Conservation (phyloP, 2,888 invertebrate genomes). For the Drosophila mettleri region DNA sequence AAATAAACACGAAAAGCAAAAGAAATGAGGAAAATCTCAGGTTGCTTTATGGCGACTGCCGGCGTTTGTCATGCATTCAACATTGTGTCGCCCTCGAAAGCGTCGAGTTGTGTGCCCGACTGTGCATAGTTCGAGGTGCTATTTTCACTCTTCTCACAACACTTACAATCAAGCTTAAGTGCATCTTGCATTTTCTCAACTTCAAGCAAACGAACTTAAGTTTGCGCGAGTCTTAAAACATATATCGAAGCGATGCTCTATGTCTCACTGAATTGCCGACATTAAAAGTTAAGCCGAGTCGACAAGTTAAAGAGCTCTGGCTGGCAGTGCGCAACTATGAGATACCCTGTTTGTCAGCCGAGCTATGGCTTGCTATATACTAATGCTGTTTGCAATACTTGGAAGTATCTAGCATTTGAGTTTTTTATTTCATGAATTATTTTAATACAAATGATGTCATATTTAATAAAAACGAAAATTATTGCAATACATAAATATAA, state of each 20-base stretch:
- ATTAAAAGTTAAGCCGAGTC: neutral
- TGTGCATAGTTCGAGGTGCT: constrained; percentile 19
- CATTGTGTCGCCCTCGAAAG: constrained; percentile 16
- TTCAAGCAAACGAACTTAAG: constrained; percentile 48
- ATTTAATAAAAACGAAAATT: too few relatives aligned
- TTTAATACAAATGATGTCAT: too few relatives aligned
- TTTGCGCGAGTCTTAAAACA: neutral
- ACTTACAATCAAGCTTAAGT: constrained; percentile 49
- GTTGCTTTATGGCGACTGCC: constrained; percentile 34
- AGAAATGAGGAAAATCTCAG: constrained; percentile 40
- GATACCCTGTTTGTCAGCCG: too few relatives aligned
- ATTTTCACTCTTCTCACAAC: constrained; percentile 11
- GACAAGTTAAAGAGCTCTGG: neutral
- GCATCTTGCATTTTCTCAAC: constrained; percentile 54
- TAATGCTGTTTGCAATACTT: too few relatives aligned
- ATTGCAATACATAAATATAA: too few relatives aligned
- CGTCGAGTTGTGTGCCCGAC: constrained; percentile 1
- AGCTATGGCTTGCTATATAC: too few relatives aligned
- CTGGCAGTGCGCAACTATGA: neutral
- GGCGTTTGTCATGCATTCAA: constrained; percentile 57
- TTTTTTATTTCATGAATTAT: too few relatives aligned
- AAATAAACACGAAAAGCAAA: neutral
- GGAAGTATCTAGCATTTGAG: too few relatives aligned
- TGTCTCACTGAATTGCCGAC: neutral
- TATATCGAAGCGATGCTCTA: neutral